These are phyloP conservation scores for Theocolax elegans DNA, from an alignment of 1,140 invertebrate genomes.

Conservation along the genomic window DNA sequence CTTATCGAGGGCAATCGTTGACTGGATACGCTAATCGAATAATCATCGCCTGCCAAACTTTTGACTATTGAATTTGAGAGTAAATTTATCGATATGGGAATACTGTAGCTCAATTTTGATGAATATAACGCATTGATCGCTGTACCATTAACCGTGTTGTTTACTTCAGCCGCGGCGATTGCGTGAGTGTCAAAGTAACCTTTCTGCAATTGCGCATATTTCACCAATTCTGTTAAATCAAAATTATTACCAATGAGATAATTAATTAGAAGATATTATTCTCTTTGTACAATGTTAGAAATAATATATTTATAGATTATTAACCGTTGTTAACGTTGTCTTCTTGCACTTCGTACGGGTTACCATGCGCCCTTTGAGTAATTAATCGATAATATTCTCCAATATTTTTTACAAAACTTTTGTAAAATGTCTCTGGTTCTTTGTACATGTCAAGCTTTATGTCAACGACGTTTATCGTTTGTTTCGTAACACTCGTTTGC, in stretches of 20 bases:
- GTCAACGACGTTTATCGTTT: slow-evolving; percentile 36
- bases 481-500: slow-evolving; percentile 46
- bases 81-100: slow-evolving; percentile 59
- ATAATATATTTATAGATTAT: too few species aligned
- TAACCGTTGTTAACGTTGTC: too few species aligned
- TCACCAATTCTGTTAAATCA: slow-evolving; percentile 49
- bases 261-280: too few species aligned
- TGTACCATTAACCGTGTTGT: slow-evolving; percentile 50
- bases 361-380: too few species aligned
- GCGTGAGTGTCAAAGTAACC: slow-evolving; percentile 55
- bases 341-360: too few species aligned
- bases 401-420: slow-evolving; percentile 40
- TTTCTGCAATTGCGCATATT: slow-evolving; percentile 46
- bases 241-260: too few species aligned
- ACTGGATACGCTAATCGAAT: slow-evolving; percentile 51
- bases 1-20: slow-evolving; percentile 53
- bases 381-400: slow-evolving; percentile 42
- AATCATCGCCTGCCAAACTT: slow-evolving; percentile 45
- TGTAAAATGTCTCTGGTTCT: slow-evolving; percentile 50
- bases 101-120: slow-evolving; percentile 52
- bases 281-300: too few species aligned
- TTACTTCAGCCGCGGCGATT: slow-evolving; percentile 52
- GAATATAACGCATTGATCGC: slow-evolving; percentile 59
- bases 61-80: slow-evolving; percentile 58
- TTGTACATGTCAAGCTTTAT: slow-evolving; percentile 51